A percentile compares a stretch with the other conserved stretches of the same genome.
Evolutionary conservation across 1,140 invertebrate species (phyloP).

Genomic region (Cylas formicarius): DNA sequence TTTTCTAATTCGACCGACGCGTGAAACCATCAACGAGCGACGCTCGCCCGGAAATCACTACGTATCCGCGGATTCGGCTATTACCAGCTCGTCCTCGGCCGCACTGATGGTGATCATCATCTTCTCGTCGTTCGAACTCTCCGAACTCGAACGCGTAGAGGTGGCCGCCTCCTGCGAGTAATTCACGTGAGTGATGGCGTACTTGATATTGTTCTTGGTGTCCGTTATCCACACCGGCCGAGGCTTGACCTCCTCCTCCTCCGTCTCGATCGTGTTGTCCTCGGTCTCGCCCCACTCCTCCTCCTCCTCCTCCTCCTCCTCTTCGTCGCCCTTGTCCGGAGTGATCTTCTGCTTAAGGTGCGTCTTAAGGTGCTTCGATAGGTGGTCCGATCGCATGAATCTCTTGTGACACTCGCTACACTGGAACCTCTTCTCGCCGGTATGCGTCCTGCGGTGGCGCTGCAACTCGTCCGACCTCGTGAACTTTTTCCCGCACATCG

Average conservation of each 20-base stretch:
- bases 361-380: too few relatives aligned
- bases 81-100: constrained; percentile 37
- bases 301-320: constrained; percentile 6
- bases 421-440: too few relatives aligned
- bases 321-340: constrained; percentile 38
- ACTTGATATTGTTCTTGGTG: constrained; percentile 33
- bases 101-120: constrained; percentile 54
- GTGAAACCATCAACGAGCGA: too few relatives aligned
- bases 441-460: too few relatives aligned
- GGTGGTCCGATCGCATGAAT: too few relatives aligned
- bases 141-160: constrained; percentile 51
- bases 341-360: constrained; percentile 67
- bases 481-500: too few relatives aligned
- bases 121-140: constrained; percentile 55
- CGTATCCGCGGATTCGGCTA: too few relatives aligned
- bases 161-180: constrained; percentile 47
- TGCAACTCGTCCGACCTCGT: too few relatives aligned
- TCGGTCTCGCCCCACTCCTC: not conserved
- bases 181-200: constrained; percentile 36
- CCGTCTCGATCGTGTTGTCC: constrained; percentile 2
- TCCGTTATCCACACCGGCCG: constrained; percentile 32
- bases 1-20: too few relatives aligned
- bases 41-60: too few relatives aligned
- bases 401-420: too few relatives aligned
- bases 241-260: too few relatives aligned